phyloP scores from a whole-genome alignment of 2,113 vertebrate genomes.

The Ochotona princeps region DNA sequence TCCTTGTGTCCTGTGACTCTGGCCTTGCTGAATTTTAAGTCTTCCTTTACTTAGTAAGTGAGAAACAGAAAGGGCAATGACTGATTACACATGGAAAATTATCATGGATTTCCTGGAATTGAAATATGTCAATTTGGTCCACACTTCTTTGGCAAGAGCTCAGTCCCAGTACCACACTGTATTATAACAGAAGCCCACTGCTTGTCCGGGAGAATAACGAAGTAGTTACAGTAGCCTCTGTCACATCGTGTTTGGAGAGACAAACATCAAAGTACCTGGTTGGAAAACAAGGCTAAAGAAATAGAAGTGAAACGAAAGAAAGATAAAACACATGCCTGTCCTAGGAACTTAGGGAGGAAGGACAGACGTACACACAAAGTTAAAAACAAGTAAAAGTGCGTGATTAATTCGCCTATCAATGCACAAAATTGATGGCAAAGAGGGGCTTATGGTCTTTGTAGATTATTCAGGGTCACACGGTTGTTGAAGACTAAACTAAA shows the following conservation, averaged over 20 bases:
- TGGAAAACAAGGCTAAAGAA: not conserved
- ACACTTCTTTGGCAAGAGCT: not conserved
- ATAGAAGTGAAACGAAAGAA: not conserved
- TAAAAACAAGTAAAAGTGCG: not conserved
- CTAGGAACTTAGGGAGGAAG: not conserved
- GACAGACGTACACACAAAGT: not conserved
- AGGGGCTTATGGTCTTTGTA: not conserved
- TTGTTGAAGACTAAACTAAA: not conserved
- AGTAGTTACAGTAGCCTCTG: not conserved
- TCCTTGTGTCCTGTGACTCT: not conserved
- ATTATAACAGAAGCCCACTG: not conserved
- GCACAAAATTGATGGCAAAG: not conserved
- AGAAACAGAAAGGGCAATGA: not conserved
- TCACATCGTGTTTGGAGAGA: not conserved
- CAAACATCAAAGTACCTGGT: not conserved
- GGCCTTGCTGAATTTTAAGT: not conserved
- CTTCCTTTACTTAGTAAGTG: not conserved
- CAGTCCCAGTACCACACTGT: not conserved
- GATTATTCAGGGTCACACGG: too few relatives aligned
- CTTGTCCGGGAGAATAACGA: not conserved
- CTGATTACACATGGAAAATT: not conserved
- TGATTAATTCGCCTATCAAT: not conserved
- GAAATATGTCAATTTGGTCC: not conserved
- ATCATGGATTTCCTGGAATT: not conserved
- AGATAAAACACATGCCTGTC: not conserved